phyloP scores from a whole-genome alignment of 2,888 invertebrate genomes.

The Onthophagus sagittarius region DNA sequence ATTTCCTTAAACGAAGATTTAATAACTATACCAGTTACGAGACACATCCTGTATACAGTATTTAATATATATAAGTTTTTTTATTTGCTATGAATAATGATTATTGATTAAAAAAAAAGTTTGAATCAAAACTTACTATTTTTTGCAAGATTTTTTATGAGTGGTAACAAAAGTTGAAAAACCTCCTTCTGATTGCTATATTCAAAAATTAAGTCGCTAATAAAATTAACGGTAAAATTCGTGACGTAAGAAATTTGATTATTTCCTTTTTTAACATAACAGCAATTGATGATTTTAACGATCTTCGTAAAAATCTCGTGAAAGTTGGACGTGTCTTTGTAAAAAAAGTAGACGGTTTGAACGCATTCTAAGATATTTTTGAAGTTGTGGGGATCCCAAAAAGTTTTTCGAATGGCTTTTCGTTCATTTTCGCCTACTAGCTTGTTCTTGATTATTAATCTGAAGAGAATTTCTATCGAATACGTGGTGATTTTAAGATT shows the following conservation, averaged over 20 bases:
- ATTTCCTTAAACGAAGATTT: no score
- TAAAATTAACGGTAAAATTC: constrained; percentile 23
- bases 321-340: constrained; percentile 23
- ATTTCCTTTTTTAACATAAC: constrained; percentile 27
- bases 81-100: no score
- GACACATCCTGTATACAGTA: no score
- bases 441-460: constrained; percentile 27
- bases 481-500: constrained; percentile 29
- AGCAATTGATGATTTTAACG: constrained; percentile 28
- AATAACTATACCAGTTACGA: no score
- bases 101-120: background rate
- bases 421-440: constrained; percentile 26
- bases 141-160: constrained; percentile 30
- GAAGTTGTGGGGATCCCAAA: constrained; percentile 28
- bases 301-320: constrained; percentile 29
- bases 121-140: constrained; percentile 28
- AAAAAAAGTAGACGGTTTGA: constrained; percentile 27
- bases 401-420: constrained; percentile 25
- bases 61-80: no score
- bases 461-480: constrained; percentile 29
- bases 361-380: constrained; percentile 27
- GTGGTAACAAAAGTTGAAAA: constrained; percentile 24
- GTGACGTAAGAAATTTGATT: constrained; percentile 26
- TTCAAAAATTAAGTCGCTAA: constrained; percentile 23
- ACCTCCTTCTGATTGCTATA: constrained; percentile 23